Percentiles rank a stretch among this genome's conserved stretches.
phyloP scores from a whole-genome alignment of 2,113 vertebrate species.

The Dascyllus trimaculatus region DNA sequence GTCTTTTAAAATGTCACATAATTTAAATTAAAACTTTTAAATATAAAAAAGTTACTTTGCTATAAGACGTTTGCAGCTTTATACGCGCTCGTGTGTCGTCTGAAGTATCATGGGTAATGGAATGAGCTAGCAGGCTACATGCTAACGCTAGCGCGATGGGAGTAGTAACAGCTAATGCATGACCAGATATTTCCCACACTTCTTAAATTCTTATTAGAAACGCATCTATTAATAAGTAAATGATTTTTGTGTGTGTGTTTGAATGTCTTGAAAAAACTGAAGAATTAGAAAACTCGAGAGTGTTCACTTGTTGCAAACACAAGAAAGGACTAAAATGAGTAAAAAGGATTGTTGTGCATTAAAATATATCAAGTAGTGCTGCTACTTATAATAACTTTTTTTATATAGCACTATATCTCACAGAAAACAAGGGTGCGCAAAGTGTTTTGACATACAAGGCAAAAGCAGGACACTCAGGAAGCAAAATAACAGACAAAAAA shows the following conservation, averaged over 20 bases:
- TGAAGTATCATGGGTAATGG: neutral
- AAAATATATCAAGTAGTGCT: too few relatives aligned
- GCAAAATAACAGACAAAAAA: too few relatives aligned
- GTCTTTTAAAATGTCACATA: neutral
- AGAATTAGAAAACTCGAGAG: neutral
- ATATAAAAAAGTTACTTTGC: neutral
- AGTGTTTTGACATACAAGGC: too few relatives aligned
- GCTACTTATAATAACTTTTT: too few relatives aligned
- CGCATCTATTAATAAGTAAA: neutral
- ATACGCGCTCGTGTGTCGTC: neutral
- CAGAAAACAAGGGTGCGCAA: too few relatives aligned
- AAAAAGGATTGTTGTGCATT: too few relatives aligned
- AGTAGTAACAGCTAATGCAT: neutral
- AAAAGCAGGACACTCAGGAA: too few relatives aligned
- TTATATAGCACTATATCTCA: too few relatives aligned
- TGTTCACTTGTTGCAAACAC: too few relatives aligned
- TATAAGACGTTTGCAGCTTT: neutral
- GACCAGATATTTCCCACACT: neutral
- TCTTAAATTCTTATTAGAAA: neutral
- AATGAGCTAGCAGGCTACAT: constrained; percentile 11
- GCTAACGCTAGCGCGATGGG: constrained; percentile 59
- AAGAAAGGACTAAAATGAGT: too few relatives aligned
- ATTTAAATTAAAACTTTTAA: neutral
- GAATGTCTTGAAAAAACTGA: neutral
- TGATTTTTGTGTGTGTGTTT: neutral